phyloP scores from a whole-genome alignment of 2,888 invertebrate genomes.

The Nomada ferruginata region DNA sequence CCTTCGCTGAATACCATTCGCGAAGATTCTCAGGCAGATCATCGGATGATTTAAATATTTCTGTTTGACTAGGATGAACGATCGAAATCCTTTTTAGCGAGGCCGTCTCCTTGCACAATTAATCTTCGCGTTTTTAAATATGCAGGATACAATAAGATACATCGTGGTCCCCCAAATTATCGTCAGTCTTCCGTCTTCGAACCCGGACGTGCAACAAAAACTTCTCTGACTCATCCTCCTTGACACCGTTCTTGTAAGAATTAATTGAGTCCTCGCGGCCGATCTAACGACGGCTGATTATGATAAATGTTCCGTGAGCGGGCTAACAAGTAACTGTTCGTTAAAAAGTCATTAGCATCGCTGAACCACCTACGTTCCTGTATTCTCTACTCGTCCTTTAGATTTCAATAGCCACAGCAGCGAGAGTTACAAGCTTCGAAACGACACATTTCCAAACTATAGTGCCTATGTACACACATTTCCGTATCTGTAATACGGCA shows the following conservation, averaged over 20 bases:
- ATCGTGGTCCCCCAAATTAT: no score
- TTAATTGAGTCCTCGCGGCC: conserved; percentile 23
- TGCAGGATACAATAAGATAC: no score
- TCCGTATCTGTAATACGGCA: no score
- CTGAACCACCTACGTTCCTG: not conserved
- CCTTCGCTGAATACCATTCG: conserved; percentile 34
- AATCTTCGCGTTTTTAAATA: no score
- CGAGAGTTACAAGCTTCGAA: not conserved
- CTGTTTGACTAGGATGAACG: no score
- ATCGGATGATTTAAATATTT: not conserved
- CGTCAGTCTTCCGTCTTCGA: no score
- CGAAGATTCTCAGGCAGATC: conserved; percentile 50
- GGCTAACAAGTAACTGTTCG: conserved; percentile 15
- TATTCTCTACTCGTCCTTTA: not conserved
- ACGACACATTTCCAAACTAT: no score
- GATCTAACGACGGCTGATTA: conserved; percentile 28
- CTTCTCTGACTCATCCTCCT: not conserved
- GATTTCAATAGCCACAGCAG: not conserved
- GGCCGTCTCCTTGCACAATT: conserved; percentile 10
- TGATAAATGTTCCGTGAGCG: conserved; percentile 16
- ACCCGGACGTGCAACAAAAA: not conserved
- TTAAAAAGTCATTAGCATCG: conserved; percentile 31
- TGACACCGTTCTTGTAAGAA: not conserved
- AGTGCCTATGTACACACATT: no score
- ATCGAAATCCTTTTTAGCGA: no score